Percentiles rank a stretch among this genome's conserved stretches.
Evolutionary conservation across 2,888 invertebrate genomes (phyloP).

Genomic region (Morpho achilles): DNA sequence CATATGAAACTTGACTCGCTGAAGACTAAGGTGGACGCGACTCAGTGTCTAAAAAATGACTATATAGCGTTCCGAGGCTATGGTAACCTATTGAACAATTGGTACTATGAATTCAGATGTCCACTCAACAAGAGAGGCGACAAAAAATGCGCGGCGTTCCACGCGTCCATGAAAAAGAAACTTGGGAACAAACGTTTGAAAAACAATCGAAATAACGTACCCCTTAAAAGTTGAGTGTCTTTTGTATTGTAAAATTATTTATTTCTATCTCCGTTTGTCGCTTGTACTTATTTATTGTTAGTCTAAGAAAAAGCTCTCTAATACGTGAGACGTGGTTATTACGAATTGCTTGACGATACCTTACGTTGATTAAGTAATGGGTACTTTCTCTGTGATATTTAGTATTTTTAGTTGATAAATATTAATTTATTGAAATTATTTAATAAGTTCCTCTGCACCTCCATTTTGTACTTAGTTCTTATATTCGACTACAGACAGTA

Average conservation of each 20-base stretch:
- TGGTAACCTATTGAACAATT: slow-evolving; percentile 78
- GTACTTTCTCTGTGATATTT: slow-evolving; percentile 79
- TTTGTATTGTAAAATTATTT: slow-evolving; percentile 21
- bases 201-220: slow-evolving; percentile 28
- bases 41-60: slow-evolving; percentile 79
- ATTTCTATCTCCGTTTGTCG: slow-evolving; percentile 28
- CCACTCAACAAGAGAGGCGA: slow-evolving; percentile 48
- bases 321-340: slow-evolving; percentile 44
- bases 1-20: slow-evolving; percentile 56
- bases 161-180: slow-evolving; percentile 50
- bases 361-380: slow-evolving; percentile 74
- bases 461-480: slow-evolving; percentile 21
- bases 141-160: slow-evolving; percentile 44
- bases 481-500: slow-evolving; percentile 11
- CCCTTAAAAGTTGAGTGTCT: slow-evolving; percentile 27
- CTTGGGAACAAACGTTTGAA: slow-evolving; percentile 36
- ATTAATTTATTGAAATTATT: slow-evolving; percentile 72
- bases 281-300: slow-evolving; percentile 40
- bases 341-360: slow-evolving; percentile 67
- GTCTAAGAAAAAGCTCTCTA: slow-evolving; percentile 37
- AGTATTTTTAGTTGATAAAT: slow-evolving; percentile 71
- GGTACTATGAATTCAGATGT: slow-evolving; percentile 73
- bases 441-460: slow-evolving; percentile 55
- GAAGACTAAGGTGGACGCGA: slow-evolving; percentile 66
- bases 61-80: slow-evolving; percentile 80